Evolutionary conservation across 2,113 vertebrate species (phyloP), one percentile per base, ranked within the genome.

Genomic region (Dasyornis broadbenti): DNA sequence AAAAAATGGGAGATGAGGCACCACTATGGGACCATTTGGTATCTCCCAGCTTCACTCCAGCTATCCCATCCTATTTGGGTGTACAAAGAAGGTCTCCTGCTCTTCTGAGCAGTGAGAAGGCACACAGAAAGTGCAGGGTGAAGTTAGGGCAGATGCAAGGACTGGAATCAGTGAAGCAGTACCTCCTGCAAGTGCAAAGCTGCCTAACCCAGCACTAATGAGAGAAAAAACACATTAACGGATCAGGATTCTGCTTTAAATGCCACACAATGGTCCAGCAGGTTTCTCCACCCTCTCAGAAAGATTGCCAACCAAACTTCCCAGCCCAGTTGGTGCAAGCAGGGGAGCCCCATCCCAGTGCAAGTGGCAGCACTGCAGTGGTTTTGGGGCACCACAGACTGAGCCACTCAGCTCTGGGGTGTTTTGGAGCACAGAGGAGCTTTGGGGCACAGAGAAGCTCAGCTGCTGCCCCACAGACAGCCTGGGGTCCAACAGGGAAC

Each of bases 231-330:
- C 20, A 6, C 11, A 42, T 1, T 2, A 13, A 18, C 8, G 15
- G 22, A 7, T 20, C 15, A 7, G 17, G 10, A n/a, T 8, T 72
- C 65, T 71, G 33, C 44, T 61, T 33, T 31, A 88, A 80, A 17
- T 0, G 1, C 39, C 35, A 30, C 3, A 22, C 30, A 21, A 2
- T 0, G 0, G 5, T 26, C 22, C 5, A 0, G 27, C 18, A 50
- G 18, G 20, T 31, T 85, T 61, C 33, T 78, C 26, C 27, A 19
- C 50, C 31, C 26, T 27, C 59, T 59, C 60, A 53, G 12, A 40
- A 69, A 77, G 54, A 28, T 31, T 86, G 50, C 50, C 40, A 65
- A 15, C 40, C 19, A 30, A 24, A 30, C 24, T 21, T 52, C 18
- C 59, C 87, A 47, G 9, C 66, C 79, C 6, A 1, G 21, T 0